These are phyloP conservation scores for Dunckerocampus dactyliophorus DNA, from an alignment of 2,113 vertebrate species.

Conservation along the genomic window DNA sequence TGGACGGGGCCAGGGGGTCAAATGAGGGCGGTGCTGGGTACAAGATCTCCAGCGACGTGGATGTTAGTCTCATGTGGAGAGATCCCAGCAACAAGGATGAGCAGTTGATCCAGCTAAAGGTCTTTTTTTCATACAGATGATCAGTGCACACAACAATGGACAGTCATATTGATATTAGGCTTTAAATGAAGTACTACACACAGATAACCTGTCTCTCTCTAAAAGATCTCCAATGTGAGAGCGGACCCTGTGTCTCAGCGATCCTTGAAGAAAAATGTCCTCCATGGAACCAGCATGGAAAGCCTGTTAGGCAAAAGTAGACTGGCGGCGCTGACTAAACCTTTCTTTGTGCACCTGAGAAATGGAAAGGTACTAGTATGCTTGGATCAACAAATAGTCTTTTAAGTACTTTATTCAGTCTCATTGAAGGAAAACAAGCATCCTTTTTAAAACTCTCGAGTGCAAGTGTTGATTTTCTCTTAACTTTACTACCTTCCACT, in stretches of 20 bases:
- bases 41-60: conserved; percentile 80
- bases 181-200: neutral
- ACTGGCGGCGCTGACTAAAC: conserved; percentile 79
- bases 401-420: neutral
- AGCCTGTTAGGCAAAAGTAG: conserved; percentile 76
- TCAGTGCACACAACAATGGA: neutral
- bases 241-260: conserved; percentile 75
- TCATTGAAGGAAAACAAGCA: neutral
- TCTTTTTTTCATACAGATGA: conserved; percentile 41
- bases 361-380: conserved; percentile 84
- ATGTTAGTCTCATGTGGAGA: conserved; percentile 85
- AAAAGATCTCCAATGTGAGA: conserved; percentile 82
- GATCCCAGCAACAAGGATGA: conserved; percentile 84
- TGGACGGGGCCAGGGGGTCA: conserved; percentile 75
- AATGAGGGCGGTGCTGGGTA: conserved; percentile 77
- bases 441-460: neutral
- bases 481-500: conserved; percentile 6
- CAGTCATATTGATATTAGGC: neutral
- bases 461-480: neutral
- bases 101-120: conserved; percentile 82
- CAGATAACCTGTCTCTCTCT: conserved; percentile 8
- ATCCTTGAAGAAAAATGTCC: conserved; percentile 78
- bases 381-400: neutral
- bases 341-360: conserved; percentile 81
- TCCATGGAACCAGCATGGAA: conserved; percentile 74